A percentile compares a stretch with the other conserved stretches of the same genome.
Evolutionary conservation across 2,888 invertebrate genomes (phyloP).

Genomic region (Allophyes oxyacanthae): DNA sequence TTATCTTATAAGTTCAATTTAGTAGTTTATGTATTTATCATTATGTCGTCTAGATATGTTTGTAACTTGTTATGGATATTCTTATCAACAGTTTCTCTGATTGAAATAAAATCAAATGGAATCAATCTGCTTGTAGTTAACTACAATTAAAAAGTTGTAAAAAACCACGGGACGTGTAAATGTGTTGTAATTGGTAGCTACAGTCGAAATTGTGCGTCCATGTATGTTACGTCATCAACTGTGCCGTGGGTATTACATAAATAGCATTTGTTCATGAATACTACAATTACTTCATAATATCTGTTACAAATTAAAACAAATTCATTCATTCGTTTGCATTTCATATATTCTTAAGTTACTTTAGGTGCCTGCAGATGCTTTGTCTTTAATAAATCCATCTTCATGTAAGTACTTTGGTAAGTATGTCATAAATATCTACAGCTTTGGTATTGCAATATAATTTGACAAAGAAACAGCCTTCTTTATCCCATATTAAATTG

Average conservation of each 20-base stretch:
- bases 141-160: conserved; percentile 25
- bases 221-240: conserved; percentile 42
- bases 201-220: conserved; percentile 36
- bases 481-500: too few species aligned
- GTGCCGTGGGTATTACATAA: conserved; percentile 30
- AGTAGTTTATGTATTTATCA: too few species aligned
- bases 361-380: neutral
- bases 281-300: conserved; percentile 15
- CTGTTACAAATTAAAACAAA: neutral
- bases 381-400: neutral
- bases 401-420: too few species aligned
- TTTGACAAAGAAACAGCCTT: too few species aligned
- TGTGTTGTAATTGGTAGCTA: conserved; percentile 37
- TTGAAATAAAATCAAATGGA: neutral
- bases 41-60: conserved; percentile 4
- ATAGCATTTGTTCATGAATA: conserved; percentile 36
- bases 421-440: too few species aligned
- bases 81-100: neutral
- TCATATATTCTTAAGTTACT: neutral
- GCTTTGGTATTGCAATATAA: too few species aligned
- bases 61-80: neutral
- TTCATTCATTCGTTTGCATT: neutral
- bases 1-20: neutral
- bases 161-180: conserved; percentile 30
- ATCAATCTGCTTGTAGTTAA: neutral